phyloP scores from a whole-genome alignment of 2,797 vertebrate genomes.

The Fringilla coelebs region DNA sequence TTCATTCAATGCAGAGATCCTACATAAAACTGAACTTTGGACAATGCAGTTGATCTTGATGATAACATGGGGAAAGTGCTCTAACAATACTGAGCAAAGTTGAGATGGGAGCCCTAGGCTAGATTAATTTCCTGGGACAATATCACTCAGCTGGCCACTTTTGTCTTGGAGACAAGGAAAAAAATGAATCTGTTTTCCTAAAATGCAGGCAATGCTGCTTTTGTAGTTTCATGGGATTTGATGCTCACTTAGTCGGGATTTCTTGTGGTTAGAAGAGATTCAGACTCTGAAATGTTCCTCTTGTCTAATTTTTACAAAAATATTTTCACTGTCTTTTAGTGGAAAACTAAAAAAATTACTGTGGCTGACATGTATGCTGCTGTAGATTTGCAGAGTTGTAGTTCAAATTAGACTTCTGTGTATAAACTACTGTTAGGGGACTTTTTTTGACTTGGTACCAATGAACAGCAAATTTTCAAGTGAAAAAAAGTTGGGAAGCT shows the following conservation, averaged over 20 bases:
- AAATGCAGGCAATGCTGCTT: background rate
- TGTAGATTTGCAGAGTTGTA: background rate
- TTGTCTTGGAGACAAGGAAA: background rate
- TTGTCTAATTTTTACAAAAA: background rate
- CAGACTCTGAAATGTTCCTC: background rate
- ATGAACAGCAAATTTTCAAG: background rate
- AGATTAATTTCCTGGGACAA: background rate
- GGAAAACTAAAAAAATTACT: background rate
- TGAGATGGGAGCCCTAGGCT: background rate
- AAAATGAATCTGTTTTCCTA: background rate
- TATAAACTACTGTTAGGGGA: background rate
- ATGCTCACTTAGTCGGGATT: background rate
- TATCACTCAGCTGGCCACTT: background rate
- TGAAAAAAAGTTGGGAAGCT: background rate
- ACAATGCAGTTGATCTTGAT: background rate
- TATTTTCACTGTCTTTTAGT: background rate
- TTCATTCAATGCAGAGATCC: background rate
- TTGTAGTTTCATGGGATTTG: background rate
- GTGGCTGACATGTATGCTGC: background rate
- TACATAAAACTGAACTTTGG: constrained; percentile 7
- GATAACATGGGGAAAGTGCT: background rate
- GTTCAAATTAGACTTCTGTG: background rate
- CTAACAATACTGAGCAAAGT: background rate
- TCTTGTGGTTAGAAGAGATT: background rate
- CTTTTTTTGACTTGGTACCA: background rate